Evolutionary conservation across 1,140 invertebrate genomes (phyloP).

Genomic region (Pinna nobilis): DNA sequence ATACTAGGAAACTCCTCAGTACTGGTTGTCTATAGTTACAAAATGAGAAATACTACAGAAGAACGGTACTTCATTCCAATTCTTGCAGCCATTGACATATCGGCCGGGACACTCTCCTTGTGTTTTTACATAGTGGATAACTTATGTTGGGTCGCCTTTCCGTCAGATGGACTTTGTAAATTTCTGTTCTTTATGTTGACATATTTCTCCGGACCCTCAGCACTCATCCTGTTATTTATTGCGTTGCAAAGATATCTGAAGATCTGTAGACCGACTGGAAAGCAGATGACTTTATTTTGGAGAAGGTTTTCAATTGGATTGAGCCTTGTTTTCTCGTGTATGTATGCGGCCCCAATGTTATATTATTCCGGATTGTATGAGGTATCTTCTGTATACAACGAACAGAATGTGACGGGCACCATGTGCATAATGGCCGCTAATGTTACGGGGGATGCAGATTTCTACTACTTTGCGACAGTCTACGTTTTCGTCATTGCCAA

Average conservation of each 20-base stretch:
- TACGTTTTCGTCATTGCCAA: too few relatives aligned
- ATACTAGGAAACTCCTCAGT: background rate
- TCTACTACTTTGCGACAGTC: too few relatives aligned
- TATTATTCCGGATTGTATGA: background rate
- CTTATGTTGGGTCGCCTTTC: background rate
- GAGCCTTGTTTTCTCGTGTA: background rate
- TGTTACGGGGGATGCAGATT: too few relatives aligned
- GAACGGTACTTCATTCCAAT: constrained; percentile 3
- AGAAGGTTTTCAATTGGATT: background rate
- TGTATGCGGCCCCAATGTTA: background rate
- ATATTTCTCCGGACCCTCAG: background rate
- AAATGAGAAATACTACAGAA: background rate
- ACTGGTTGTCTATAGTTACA: background rate
- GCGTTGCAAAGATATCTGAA: background rate
- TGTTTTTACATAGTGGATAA: background rate
- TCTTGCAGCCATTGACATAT: background rate
- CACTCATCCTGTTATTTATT: background rate
- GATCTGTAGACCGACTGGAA: background rate
- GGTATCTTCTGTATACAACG: background rate
- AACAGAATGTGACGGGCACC: background rate
- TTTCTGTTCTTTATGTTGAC: background rate
- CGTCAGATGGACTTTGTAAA: background rate
- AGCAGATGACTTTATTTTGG: background rate
- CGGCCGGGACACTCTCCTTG: background rate
- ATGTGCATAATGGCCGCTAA: background rate